Evolutionary conservation across 2,888 invertebrate genomes (phyloP).

Genomic region (Monoplex corrugatus): DNA sequence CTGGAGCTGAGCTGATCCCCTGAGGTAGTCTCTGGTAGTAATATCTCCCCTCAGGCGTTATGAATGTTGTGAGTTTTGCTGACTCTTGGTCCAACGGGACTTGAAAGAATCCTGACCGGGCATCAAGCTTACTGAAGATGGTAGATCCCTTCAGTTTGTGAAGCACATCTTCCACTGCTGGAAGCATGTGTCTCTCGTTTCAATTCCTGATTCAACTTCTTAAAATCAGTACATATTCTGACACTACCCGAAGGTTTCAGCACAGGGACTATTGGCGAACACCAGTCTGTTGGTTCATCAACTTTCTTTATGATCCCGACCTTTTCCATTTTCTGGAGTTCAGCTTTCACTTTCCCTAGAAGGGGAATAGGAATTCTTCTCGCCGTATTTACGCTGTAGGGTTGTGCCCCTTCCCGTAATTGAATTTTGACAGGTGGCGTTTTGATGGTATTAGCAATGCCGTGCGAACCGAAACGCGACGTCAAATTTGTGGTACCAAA

Average conservation of each 20-base stretch:
- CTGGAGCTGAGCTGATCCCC: slow-evolving; percentile 29
- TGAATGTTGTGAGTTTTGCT: slow-evolving; percentile 38
- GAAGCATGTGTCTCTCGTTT: background rate
- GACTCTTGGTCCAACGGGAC: background rate
- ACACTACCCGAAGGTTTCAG: background rate
- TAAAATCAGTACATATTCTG: background rate
- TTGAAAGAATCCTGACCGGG: background rate
- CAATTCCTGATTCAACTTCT: background rate
- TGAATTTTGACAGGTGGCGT: too few relatives aligned
- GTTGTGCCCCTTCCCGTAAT: too few relatives aligned
- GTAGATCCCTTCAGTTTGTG: too few relatives aligned
- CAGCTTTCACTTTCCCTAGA: too few relatives aligned
- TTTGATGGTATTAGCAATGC: too few relatives aligned
- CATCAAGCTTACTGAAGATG: background rate
- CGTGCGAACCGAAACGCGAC: too few relatives aligned
- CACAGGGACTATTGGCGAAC: slow-evolving; percentile 5
- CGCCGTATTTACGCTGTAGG: too few relatives aligned
- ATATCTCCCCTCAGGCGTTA: slow-evolving; percentile 13
- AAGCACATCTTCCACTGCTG: too few relatives aligned
- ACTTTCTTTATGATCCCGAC: background rate
- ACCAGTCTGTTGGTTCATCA: background rate
- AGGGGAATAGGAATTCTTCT: too few relatives aligned
- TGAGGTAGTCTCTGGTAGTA: background rate
- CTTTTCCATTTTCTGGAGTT: too few relatives aligned
- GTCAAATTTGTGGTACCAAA: too few relatives aligned